phyloP scores from a whole-genome alignment of 2,888 invertebrate genomes.

The Ctena decussata region DNA sequence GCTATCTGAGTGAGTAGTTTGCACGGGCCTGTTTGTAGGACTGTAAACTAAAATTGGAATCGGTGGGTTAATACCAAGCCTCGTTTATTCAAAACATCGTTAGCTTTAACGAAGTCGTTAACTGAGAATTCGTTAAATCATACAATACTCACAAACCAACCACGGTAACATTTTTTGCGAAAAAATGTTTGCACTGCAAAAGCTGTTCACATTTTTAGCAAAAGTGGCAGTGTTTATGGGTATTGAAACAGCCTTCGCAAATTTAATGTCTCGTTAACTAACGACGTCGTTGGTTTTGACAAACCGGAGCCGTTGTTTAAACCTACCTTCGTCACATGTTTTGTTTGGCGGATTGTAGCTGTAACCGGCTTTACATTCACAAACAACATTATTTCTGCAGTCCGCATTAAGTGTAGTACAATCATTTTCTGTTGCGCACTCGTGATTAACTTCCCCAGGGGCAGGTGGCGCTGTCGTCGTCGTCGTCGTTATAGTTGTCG shows the following conservation, averaged over 20 bases:
- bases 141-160: not conserved
- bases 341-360: not conserved
- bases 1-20: too few species aligned
- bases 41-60: too few species aligned
- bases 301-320: too few species aligned
- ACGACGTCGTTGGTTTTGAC: not conserved
- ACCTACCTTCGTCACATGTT: conserved; percentile 1
- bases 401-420: not conserved
- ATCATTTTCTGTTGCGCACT: not conserved
- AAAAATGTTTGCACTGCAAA: not conserved
- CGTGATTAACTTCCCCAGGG: not conserved
- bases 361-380: conserved; percentile 13
- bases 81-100: too few species aligned
- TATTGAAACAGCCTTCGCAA: not conserved
- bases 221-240: not conserved
- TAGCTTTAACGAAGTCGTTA: too few species aligned
- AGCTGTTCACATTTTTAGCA: not conserved
- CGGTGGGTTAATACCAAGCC: too few species aligned
- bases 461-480: not conserved
- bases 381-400: not conserved
- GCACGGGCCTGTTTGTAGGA: too few species aligned
- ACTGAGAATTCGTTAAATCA: too few species aligned
- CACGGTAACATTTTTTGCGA: not conserved
- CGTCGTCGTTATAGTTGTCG: not conserved
- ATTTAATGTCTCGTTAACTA: too few species aligned